A percentile compares a stretch with the other conserved stretches of the same genome.
These are phyloP conservation scores for Artibeus jamaicensis DNA, from an alignment of 2,797 vertebrate genomes.

Conservation along the genomic window DNA sequence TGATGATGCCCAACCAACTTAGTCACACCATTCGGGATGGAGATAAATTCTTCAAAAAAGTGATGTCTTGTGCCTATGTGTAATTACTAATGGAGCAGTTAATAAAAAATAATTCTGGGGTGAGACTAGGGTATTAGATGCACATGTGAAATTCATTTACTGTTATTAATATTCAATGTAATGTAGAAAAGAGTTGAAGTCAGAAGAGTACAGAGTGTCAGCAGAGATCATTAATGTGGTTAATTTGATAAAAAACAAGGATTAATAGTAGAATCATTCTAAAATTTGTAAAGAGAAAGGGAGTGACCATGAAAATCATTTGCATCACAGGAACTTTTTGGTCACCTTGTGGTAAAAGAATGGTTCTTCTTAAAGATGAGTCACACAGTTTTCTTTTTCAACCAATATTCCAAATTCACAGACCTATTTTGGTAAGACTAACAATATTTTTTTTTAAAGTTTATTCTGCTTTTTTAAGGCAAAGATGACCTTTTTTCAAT, in stretches of 20 bases:
- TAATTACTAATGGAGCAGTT: background rate
- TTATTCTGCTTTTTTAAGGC: conserved; percentile 28
- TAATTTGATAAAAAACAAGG: background rate
- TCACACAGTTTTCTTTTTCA: background rate
- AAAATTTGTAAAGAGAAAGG: background rate
- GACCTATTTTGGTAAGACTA: background rate
- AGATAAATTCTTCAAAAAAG: background rate
- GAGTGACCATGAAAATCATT: background rate
- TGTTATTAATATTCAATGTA: background rate
- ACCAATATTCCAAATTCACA: background rate
- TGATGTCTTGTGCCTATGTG: background rate
- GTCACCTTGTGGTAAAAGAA: background rate
- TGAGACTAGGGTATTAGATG: background rate
- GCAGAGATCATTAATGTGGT: background rate
- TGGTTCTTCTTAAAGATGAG: background rate
- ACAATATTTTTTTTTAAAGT: background rate
- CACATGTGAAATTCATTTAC: background rate
- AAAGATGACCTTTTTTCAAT: conserved; percentile 19
- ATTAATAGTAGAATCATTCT: background rate
- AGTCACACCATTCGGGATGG: too few species aligned
- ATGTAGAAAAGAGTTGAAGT: background rate
- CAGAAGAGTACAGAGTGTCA: background rate
- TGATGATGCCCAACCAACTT: too few species aligned
- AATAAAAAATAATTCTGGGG: background rate
- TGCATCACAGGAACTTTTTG: background rate